Base-by-base conservation (phyloP, 2,113 vertebrate species). In the Nothocercus nigrocapillus region DNA sequence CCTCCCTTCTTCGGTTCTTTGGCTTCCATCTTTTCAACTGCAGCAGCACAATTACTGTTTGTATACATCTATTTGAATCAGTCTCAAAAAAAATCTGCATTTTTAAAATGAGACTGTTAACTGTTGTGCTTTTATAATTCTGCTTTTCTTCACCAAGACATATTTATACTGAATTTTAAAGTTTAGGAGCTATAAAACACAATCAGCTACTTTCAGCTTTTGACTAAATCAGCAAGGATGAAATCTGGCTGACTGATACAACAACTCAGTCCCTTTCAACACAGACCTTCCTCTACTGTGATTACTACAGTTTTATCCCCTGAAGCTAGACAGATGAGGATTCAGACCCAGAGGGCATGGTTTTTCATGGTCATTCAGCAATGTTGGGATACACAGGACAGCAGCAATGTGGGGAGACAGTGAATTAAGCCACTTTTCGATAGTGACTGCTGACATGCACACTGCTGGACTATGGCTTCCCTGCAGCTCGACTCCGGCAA, bases 361-460 rank as follows among this genome's bases (percentile, higher is more conserved):
- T 91, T 94, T 78, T 94, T 80, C n/a, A 95, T 3, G 13, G 82
- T 47, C 27, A 90, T 93, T 96, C 73, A 94, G 68, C 45, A 88
- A 45, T 6, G 32, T 54, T 78, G 76, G 88, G 70, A 62, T 61
- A 92, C 32, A 28, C 59, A 85, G 86, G 92, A 82, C 36, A 85
- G 51, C 84, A 78, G 20, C 91, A 95, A 73, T 30, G 58, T 24
- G 54, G 56, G 64, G 63, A 49, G 81, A 53, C 6, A 25, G 81
- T 38, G 87, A 90, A 93, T 78, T 63, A 93, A 96, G 95, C 66
- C 38, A 90, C 83, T 95, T 97, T 75, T 92, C 89, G 82, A 7
- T 87, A 44, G 64, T 78, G 58, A 82, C 62, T 95, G 81, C 77
- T 93, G 90, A 94, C 77, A 93, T 32, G 79, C 18, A 80, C 59